These are phyloP conservation scores for Ceratina australensis DNA, from an alignment of 1,140 invertebrate species.

Conservation along the genomic window DNA sequence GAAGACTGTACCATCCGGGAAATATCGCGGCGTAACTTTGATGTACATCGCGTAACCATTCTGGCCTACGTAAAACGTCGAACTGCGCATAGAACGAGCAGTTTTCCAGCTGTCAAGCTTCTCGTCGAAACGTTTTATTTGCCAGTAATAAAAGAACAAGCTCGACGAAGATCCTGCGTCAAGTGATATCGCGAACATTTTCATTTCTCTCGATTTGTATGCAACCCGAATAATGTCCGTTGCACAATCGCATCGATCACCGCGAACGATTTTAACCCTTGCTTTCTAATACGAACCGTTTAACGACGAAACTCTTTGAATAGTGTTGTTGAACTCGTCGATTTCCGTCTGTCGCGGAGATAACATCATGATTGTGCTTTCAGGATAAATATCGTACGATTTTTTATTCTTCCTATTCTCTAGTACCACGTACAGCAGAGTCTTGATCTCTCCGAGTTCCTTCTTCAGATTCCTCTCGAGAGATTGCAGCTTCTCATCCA, in stretches of 20 bases:
- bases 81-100: conserved; percentile 71
- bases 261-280: neutral
- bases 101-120: conserved; percentile 76
- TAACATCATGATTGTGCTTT: neutral
- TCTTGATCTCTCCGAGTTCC: conserved; percentile 52
- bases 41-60: conserved; percentile 66
- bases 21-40: conserved; percentile 71
- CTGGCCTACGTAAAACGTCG: conserved; percentile 75
- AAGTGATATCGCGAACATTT: neutral
- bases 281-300: conserved; percentile 56
- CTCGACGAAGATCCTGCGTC: conserved; percentile 24
- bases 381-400: neutral
- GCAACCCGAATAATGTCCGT: neutral
- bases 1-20: conserved; percentile 76
- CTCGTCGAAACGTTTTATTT: conserved; percentile 68
- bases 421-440: conserved; percentile 25
- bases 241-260: neutral
- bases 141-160: conserved; percentile 78
- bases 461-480: conserved; percentile 55
- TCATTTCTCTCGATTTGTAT: no score
- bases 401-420: conserved; percentile 4
- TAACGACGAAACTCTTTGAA: conserved; percentile 35
- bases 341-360: conserved; percentile 58
- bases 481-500: conserved; percentile 59
- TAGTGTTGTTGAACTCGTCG: conserved; percentile 57